Base-by-base conservation (phyloP, 2,888 invertebrate species). In the Charanyca ferruginea region DNA sequence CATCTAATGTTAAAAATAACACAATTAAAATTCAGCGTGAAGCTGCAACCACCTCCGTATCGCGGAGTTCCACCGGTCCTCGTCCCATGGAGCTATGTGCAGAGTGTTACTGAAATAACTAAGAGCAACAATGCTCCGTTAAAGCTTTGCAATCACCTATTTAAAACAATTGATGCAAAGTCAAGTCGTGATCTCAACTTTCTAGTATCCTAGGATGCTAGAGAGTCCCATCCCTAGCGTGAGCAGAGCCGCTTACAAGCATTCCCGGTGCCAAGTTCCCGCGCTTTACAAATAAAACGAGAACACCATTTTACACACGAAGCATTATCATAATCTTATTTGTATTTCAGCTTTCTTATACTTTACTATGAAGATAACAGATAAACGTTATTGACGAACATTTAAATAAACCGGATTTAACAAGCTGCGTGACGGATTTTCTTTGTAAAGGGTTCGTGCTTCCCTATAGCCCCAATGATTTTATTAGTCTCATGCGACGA, bases 311-410 rank as follows among this genome's bases (percentile, higher is more conserved):
- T 57, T 57, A 75, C 51, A 68, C 45, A 41, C 38, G 28, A 28
- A 22, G 42, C 42, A 71, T 74, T 55, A 60, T 57, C 75, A 61
- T 73, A 68, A 75, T 68, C 52, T 53, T 73, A 35, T 57, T 61
- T 75, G 41, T 53, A 57, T 44, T 38, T 22, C 32, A 48, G 47
- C 42, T 57, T 61, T 44, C 52, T 61, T 22, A 44, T 8, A 11
- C 22, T 45, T 44, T 73, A 59, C 49, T 72, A 44, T 42, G n/a
- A 23, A 49, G 22, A 52, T 51, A 22, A 25, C 28, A 66, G n/a
- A 48, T 62, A 41, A 60, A 41, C 16, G 16, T 20, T 53, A 72
- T 28, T 41, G 73, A 28, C 35, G 13, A 16, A 11, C 3, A 22
- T 16, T 47, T 13, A 23, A 47, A 53, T 25, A 35, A 41, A 3